A percentile compares a stretch with the other conserved stretches of the same genome.
These are phyloP conservation scores for Orientallactaga sibirica DNA, from an alignment of 2,797 vertebrate genomes.

Conservation along the genomic window DNA sequence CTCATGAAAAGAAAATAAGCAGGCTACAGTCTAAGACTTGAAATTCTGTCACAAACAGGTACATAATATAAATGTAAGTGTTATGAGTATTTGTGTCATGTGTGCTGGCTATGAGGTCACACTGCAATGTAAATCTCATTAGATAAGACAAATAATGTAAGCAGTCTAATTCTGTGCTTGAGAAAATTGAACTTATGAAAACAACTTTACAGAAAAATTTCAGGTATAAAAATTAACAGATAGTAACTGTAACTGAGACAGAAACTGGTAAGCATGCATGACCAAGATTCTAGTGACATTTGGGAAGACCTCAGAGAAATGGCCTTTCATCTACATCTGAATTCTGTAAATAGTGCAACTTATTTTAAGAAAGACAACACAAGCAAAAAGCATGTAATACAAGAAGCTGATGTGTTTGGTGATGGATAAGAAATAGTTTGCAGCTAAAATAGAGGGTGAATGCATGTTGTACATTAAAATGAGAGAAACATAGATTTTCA, in stretches of 20 bases:
- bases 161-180: neutral
- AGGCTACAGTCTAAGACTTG: neutral
- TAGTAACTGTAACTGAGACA: neutral
- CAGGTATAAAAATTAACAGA: neutral
- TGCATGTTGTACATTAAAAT: neutral
- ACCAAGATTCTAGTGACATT: neutral
- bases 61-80: too few relatives aligned
- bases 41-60: neutral
- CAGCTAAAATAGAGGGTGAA: slow-evolving; percentile 50
- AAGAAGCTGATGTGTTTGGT: neutral
- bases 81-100: neutral
- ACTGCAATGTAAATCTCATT: neutral
- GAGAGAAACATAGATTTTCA: slow-evolving; percentile 54
- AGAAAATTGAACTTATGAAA: neutral
- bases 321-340: slow-evolving; percentile 13
- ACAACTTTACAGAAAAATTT: neutral
- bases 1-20: neutral
- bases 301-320: neutral
- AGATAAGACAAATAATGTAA: neutral
- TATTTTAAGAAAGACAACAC: neutral
- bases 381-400: slow-evolving; percentile 17
- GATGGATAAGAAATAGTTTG: slow-evolving; percentile 45
- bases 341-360: slow-evolving; percentile 5
- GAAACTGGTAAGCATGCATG: neutral
- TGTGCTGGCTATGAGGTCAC: neutral